Base-by-base conservation (phyloP, 1,140 invertebrate genomes). In the Dendrolimus punctatus region DNA sequence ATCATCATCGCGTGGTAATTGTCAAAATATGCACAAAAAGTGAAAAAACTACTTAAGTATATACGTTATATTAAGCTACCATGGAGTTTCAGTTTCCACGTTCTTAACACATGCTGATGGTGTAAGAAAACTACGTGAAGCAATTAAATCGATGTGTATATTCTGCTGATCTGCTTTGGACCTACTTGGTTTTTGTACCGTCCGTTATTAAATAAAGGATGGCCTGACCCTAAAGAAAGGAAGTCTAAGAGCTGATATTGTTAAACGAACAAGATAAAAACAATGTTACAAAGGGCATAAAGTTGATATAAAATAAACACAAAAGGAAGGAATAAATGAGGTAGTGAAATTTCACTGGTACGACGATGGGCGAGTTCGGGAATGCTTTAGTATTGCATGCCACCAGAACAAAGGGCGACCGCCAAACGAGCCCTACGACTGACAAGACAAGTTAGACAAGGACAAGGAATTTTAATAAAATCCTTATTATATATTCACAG, bases 381-480 rank as follows among this genome's bases (percentile, higher is more conserved):
- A 62, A 59, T 58, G 61, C 55, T 65, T 61, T 58, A 59, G 62
- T 50, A 56, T 66, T 53, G 68, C 64, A 69, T 73, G 65, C 60
- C 62, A 54, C 58, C 58, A 62, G 62, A 71, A 74, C 70, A 73
- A 74, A 77, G 60, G 64, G 54, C 54, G 58, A 60, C 46, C 59
- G 51, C 43, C 51, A 56, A 59, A 48, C 57, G 62, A 68, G 55
- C 66, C 65, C 62, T 58, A 58, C 58, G 60, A 73, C 68, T 71
- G 60, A 63, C 75, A 71, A 71, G 79, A 78, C 72, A 78, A 76
- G 70, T 73, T 70, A 71, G 79, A 78, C 72, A 78, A 76, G 70
- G 72, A 59, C 73, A 70, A 71, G 70, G 72, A 76, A 79, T 79
- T 80, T 84, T 81, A 80, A 84, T 84, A 81, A 75, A 80, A 80